phyloP scores from a whole-genome alignment of 2,888 invertebrate species.

The Drosophila borborema region DNA sequence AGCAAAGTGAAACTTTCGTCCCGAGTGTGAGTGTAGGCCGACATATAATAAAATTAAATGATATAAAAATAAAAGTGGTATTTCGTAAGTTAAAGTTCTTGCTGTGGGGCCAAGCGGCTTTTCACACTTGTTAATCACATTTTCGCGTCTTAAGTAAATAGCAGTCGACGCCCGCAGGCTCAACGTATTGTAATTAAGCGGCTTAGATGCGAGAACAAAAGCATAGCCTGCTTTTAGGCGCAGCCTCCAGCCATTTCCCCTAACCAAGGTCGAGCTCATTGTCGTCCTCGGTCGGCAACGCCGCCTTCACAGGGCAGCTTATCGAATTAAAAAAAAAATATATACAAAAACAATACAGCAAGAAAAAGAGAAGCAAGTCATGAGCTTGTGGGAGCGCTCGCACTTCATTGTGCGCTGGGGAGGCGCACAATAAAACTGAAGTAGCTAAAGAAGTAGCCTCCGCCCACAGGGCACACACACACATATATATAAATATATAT shows the following conservation, averaged over 20 bases:
- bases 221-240: constrained; percentile 73
- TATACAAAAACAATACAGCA: constrained; percentile 22
- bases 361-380: constrained; percentile 12
- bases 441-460: constrained; percentile 54
- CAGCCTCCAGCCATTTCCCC: constrained; percentile 38
- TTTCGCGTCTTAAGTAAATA: constrained; percentile 81
- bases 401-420: constrained; percentile 66
- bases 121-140: constrained; percentile 82
- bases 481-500: constrained; percentile 1
- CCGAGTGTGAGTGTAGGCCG: constrained; percentile 36
- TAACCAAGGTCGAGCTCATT: constrained; percentile 64
- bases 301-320: constrained; percentile 78
- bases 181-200: constrained; percentile 82
- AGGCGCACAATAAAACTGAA: constrained; percentile 74
- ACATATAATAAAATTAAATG: constrained; percentile 57
- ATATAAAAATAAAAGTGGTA: constrained; percentile 45
- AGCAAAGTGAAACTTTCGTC: constrained; percentile 55
- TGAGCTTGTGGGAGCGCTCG: constrained; percentile 42
- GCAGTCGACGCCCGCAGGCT: constrained; percentile 49
- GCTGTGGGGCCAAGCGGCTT: constrained; percentile 63
- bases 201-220: constrained; percentile 73
- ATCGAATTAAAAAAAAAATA: constrained; percentile 75
- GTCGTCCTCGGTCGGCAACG: constrained; percentile 39
- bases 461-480: constrained; percentile 9
- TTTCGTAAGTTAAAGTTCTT: constrained; percentile 20